Conservation (phyloP, 2,113 vertebrate species). For the Stigmatopora argus region DNA sequence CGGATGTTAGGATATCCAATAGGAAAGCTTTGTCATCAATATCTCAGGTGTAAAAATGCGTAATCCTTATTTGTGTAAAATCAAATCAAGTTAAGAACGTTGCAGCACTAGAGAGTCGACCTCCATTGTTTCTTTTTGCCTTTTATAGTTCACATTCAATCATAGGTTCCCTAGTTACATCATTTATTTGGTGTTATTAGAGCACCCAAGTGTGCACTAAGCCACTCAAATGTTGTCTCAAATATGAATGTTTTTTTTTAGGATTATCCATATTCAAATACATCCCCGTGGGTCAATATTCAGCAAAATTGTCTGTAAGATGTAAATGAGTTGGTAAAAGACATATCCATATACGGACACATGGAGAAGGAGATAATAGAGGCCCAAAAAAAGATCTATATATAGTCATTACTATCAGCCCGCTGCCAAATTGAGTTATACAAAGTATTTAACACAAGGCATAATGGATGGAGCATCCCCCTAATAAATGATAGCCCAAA, state of each 20-base stretch:
- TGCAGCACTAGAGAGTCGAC: neutral
- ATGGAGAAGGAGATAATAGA: neutral
- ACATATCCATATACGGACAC: constrained; percentile 12
- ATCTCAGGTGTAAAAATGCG: neutral
- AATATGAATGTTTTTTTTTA: neutral
- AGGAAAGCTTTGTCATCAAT: neutral
- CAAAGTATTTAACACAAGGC: constrained; percentile 45
- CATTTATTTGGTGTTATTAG: constrained; percentile 23
- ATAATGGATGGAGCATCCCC: constrained; percentile 33
- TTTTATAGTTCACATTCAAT: constrained; percentile 57
- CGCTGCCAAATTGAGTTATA: constrained; percentile 38
- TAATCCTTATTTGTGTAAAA: neutral
- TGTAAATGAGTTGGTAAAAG: constrained; percentile 24
- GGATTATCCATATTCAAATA: neutral
- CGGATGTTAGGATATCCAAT: too few relatives aligned
- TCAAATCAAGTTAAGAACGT: neutral
- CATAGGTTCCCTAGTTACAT: constrained; percentile 29
- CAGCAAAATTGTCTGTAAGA: constrained; percentile 8
- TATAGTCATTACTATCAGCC: constrained; percentile 33
- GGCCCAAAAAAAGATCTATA: constrained; percentile 18
- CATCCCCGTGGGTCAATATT: neutral
- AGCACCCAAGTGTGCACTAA: neutral
- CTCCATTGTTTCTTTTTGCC: constrained; percentile 40
- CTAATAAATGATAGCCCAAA: constrained; percentile 26
- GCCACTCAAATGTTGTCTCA: neutral